A percentile compares a stretch with the other conserved stretches of the same genome.
phyloP scores from a whole-genome alignment of 2,113 vertebrate genomes.

The Trochalopteron elliotii region DNA sequence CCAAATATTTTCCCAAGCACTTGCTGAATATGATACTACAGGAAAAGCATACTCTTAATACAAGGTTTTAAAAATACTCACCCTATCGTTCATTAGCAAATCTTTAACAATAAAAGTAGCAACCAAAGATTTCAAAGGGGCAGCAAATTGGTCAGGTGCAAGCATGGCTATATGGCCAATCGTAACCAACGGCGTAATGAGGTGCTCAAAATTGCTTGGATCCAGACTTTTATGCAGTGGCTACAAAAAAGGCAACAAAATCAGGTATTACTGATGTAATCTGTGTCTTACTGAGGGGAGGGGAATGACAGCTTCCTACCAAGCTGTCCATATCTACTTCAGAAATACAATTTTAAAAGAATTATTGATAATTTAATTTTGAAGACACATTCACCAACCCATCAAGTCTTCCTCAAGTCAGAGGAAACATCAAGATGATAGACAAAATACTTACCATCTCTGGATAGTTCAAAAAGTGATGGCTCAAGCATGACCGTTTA shows the following conservation, averaged over 20 bases:
- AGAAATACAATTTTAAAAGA: not conserved
- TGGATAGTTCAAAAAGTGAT: not conserved
- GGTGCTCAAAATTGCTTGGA: constrained; percentile 93
- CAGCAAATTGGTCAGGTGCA: constrained; percentile 95
- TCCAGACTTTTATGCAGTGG: constrained; percentile 95
- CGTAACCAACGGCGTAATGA: constrained; percentile 92
- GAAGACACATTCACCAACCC: not conserved
- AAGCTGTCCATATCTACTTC: not conserved
- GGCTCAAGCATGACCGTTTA: not conserved
- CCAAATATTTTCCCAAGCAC: not conserved
- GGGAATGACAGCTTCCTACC: not conserved
- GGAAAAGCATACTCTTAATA: not conserved
- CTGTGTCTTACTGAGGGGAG: not conserved
- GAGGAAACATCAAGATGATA: not conserved
- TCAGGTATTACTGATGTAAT: not conserved
- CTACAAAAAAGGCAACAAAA: constrained; percentile 64
- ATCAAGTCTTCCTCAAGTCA: not conserved
- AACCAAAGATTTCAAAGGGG: constrained; percentile 93
- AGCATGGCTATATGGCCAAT: constrained; percentile 96
- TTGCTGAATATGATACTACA: not conserved
- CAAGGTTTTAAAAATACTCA: constrained; percentile 57
- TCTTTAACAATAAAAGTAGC: constrained; percentile 99
- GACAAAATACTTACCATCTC: not conserved
- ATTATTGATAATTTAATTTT: not conserved
- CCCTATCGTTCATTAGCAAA: constrained; percentile 95